These are phyloP conservation scores for Aspidiotus destructor DNA, from an alignment of 2,888 invertebrate genomes.

Conservation along the genomic window DNA sequence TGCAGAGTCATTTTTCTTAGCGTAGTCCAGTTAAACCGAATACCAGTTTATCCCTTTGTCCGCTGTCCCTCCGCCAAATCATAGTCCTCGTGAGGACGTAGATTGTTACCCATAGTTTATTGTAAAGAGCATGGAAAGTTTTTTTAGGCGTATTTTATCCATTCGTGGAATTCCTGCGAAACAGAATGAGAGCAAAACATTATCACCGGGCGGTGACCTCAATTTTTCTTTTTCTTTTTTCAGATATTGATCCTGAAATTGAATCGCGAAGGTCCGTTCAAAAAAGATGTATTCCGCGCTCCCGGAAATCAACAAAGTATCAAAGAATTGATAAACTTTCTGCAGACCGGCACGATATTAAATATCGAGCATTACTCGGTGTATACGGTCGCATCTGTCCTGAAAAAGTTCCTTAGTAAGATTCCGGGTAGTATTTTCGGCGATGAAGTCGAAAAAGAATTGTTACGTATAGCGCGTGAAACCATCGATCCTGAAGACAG, in stretches of 20 bases:
- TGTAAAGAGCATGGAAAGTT: too few species aligned
- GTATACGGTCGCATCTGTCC: conserved; percentile 94
- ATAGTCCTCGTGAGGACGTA: too few species aligned
- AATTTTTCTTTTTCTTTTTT: conserved; percentile 37
- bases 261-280: conserved; percentile 86
- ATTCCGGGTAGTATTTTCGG: conserved; percentile 96
- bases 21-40: too few species aligned
- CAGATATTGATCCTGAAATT: conserved; percentile 82
- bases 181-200: too few species aligned
- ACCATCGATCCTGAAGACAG: conserved; percentile 74
- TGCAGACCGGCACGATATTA: conserved; percentile 78
- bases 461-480: conserved; percentile 79
- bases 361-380: conserved; percentile 93
- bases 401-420: conserved; percentile 95
- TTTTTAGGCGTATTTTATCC: too few species aligned
- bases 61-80: too few species aligned
- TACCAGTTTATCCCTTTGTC: too few species aligned
- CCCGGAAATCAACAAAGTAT: conserved; percentile 91
- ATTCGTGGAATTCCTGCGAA: too few species aligned
- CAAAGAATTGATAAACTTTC: conserved; percentile 84
- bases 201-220: too few species aligned
- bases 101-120: too few species aligned
- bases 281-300: conserved; percentile 89
- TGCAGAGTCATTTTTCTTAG: too few species aligned
- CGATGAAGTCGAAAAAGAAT: conserved; percentile 74